A percentile compares a stretch with the other conserved stretches of the same genome.
Evolutionary conservation across 2,797 vertebrate genomes (phyloP).

Genomic region (Leucoraja ocellata): DNA sequence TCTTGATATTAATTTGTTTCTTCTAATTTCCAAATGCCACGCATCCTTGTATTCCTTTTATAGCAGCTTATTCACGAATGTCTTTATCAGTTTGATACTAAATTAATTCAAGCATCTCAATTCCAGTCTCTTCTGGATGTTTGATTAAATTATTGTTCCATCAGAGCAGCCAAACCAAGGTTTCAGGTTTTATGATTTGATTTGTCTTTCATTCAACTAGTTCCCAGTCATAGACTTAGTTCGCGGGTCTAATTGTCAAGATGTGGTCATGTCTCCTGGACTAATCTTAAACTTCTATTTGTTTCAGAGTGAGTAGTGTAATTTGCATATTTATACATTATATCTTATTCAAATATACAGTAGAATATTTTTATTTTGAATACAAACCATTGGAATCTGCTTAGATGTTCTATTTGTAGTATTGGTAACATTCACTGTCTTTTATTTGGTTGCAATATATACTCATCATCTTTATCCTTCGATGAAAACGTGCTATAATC

Average conservation of each 20-base stretch:
- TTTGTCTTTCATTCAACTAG: background rate
- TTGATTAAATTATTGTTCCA: background rate
- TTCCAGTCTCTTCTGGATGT: background rate
- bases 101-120: slow-evolving; percentile 7
- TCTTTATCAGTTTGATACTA: background rate
- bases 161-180: background rate
- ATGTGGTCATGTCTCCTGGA: background rate
- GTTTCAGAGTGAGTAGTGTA: background rate
- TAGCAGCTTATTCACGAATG: background rate
- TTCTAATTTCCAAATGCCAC: background rate
- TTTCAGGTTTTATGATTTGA: background rate
- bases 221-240: background rate
- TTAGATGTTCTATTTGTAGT: background rate
- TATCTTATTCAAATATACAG: background rate
- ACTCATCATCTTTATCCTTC: background rate
- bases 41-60: background rate
- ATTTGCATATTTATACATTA: background rate
- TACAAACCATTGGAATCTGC: background rate
- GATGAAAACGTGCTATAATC: too few relatives aligned
- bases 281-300: background rate
- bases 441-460: background rate
- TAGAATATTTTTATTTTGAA: background rate
- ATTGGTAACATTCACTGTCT: background rate
- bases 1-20: background rate
- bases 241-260: background rate